Evolutionary conservation across 2,113 vertebrate genomes (phyloP), one percentile per base, ranked within the genome.

Genomic region (Pyxicephalus adspersus): DNA sequence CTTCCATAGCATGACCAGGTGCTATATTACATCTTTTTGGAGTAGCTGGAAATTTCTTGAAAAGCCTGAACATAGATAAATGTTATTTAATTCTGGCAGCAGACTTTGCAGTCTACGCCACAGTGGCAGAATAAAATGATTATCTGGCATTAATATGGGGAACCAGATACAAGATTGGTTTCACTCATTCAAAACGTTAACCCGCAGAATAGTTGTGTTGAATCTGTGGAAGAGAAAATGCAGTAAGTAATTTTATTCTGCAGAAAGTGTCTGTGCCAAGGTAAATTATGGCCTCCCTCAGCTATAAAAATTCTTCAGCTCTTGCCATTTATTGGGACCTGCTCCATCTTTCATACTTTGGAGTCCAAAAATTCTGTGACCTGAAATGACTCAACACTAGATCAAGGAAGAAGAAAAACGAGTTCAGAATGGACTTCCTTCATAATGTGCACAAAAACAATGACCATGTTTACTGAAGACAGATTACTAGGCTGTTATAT

Each of bases 91-190:
- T 16, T 23, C 26, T 76, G 73, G 58, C 58, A 26, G 73, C 23
- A 28, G 7, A 5, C 1, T 13, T 17, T 38, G 29, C n/a, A 26
- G 34, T 50, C 57, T 63, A 13, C 22, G 23, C 57, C 58, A 16
- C 38, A 51, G 34, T 76, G 73, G 73, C 64, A 61, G 63, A 63
- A 76, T 76, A 18, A 76, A 63, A 64, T 76, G 57, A 64, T 76
- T 64, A 76, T 64, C 31, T 76, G 73, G 73, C 73, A 63, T 61
- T 76, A 76, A 50, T 50, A 15, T 2, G 38, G 8, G 16, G 31
- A 45, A 22, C 34, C 57, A 74, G 19, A 74, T n/a, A 13, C 54
- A 17, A 57, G n/a, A 58, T 7, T 6, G 29, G 5, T 22, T 60
- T 74, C 71, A 60, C 71, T 4, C 31, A 74, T 61, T 61, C 9